Conservation (phyloP, 2,888 invertebrate species). For the Heteropelma amictum region DNA sequence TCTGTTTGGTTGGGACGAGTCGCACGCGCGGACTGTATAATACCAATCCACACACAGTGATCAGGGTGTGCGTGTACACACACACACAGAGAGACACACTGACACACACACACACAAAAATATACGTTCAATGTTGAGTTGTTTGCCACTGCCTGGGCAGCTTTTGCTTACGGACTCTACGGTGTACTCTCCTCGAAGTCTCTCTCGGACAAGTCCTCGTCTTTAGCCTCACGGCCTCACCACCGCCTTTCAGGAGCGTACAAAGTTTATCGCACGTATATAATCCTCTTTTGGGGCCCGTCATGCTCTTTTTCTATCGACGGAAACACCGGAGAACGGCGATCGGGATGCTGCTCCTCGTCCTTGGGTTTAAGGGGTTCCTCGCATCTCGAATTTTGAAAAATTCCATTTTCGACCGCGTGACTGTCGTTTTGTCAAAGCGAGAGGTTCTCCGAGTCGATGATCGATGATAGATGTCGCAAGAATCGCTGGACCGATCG, state of each 20-base stretch:
- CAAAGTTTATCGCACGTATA: constrained; percentile 10
- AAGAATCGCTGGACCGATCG: too few relatives aligned
- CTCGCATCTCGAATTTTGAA: too few relatives aligned
- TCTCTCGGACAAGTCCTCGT: constrained; percentile 63
- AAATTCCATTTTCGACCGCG: too few relatives aligned
- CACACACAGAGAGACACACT: constrained; percentile 17
- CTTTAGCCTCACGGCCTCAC: constrained; percentile 66
- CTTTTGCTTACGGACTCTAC: constrained; percentile 42
- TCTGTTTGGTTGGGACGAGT: constrained; percentile 63
- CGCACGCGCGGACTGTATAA: constrained; percentile 45
- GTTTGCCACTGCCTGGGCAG: constrained; percentile 39
- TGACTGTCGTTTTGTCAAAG: too few relatives aligned
- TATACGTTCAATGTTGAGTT: constrained; percentile 29
- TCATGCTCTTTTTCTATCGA: too few relatives aligned
- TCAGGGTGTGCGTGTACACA: too few relatives aligned
- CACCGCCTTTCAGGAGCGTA: constrained; percentile 74
- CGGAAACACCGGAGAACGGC: not conserved
- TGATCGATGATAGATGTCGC: too few relatives aligned
- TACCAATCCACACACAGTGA: constrained; percentile 16
- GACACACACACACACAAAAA: constrained; percentile 12
- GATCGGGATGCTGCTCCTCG: not conserved
- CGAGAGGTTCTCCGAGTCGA: too few relatives aligned
- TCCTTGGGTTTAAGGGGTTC: too few relatives aligned
- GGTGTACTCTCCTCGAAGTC: constrained; percentile 51
- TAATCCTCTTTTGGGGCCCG: constrained; percentile 20